Evolutionary conservation across 2,888 invertebrate genomes (phyloP), one percentile per base, ranked within the genome.

Genomic region (Amiota minor): DNA sequence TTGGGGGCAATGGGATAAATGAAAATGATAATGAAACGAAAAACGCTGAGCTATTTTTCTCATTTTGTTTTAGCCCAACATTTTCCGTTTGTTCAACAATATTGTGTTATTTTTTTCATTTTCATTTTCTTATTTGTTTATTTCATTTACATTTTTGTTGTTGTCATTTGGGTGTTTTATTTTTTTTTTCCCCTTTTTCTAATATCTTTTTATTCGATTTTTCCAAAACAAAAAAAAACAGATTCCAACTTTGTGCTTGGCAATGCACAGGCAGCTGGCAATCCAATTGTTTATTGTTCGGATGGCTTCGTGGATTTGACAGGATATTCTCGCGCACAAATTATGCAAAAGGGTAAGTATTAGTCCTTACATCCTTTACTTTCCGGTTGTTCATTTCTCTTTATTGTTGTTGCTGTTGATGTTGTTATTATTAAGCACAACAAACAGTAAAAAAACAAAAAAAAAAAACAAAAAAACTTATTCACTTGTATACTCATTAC

Each of bases 281-380:
- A 96, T 91, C 97, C 97, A 83, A 97, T 97, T 91, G 97, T 97
- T 86, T 97, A 97, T 91, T 97, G 97, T 92, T 97, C 97, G 76
- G 97, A 97, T 92, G 97, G 97, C 75, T 97, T 97, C 92, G 97
- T 97, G 91, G 97, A 97, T 92, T 94, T 98, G 92, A 97, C 97
- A 75, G 97, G 97, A 80, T 97, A 95, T 92, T 93, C 96, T 81
- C 93, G 97, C 86, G 97, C 97, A 79, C 97, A 97, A 92, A 97
- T 98, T 91, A 97, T 97, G 97, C 97, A 97, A 91, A 97, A 97
- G 90, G 96, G 90, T 89, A 88, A 86, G 81, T 75, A 6, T 35
- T 35, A 3, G 6, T 35, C 35, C 35, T 59, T 6, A n/a, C 59
- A 59, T 35, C 35, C 35, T 35, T 35, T 35, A 35, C 35, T 35